phyloP scores from a whole-genome alignment of 2,888 invertebrate genomes.

The Oithona nana region DNA sequence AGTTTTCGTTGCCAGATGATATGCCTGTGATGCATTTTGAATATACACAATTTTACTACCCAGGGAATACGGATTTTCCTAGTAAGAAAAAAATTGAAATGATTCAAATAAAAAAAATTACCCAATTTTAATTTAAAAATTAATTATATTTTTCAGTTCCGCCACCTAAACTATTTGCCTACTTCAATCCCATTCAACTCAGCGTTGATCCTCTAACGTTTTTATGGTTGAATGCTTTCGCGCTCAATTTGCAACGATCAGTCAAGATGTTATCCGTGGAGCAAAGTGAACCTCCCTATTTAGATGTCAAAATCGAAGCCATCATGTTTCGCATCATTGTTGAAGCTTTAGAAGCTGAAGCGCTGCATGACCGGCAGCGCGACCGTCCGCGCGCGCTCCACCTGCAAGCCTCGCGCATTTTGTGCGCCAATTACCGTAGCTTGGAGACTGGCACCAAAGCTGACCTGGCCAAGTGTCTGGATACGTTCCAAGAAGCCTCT shows the following conservation, averaged over 20 bases:
- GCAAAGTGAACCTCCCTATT: conserved; percentile 23
- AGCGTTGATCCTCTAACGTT: conserved; percentile 69
- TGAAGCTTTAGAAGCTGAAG: conserved; percentile 53
- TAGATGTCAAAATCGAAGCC: conserved; percentile 73
- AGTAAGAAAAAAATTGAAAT: conserved; percentile 48
- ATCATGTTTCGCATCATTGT: conserved; percentile 78
- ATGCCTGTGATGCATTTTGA: conserved; percentile 85
- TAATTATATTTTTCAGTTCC: conserved; percentile 48
- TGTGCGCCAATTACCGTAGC: conserved; percentile 45
- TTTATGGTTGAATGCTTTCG: conserved; percentile 84
- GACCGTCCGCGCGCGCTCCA: conserved; percentile 74
- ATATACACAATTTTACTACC: conserved; percentile 88
- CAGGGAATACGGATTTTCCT: conserved; percentile 70
- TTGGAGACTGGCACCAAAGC: conserved; percentile 38
- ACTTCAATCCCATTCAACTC: conserved; percentile 72
- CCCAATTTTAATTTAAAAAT: not conserved
- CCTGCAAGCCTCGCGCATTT: conserved; percentile 55
- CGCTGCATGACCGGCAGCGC: conserved; percentile 41
- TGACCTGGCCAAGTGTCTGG: conserved; percentile 56
- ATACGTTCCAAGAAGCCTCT: conserved; percentile 52
- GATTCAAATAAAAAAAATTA: conserved; percentile 14
- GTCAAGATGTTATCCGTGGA: conserved; percentile 26
- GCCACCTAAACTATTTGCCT: conserved; percentile 72
- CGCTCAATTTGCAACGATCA: conserved; percentile 62
- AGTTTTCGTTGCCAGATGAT: conserved; percentile 67